Evolutionary conservation across 2,113 vertebrate genomes (phyloP).

Genomic region (Rallus limicola): DNA sequence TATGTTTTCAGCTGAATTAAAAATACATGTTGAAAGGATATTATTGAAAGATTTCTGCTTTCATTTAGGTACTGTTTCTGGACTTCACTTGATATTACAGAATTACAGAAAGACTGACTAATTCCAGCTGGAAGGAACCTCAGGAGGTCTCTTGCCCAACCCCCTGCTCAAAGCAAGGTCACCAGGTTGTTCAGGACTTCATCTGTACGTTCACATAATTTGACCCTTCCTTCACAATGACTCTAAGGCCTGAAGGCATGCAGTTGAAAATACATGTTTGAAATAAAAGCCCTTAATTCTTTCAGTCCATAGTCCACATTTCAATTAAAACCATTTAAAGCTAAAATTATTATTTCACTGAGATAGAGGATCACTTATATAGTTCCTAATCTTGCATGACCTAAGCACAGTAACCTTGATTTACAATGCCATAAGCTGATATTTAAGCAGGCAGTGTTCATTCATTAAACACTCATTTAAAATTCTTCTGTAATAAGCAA

Average conservation of each 20-base stretch:
- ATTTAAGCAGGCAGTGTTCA: conserved; percentile 26
- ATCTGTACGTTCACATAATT: neutral
- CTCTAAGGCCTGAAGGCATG: neutral
- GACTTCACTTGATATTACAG: neutral
- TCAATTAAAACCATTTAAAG: conserved; percentile 34
- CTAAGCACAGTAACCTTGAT: conserved; percentile 33
- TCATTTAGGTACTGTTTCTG: neutral
- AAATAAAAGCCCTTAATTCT: neutral
- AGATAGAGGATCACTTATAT: conserved; percentile 28
- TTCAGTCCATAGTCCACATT: neutral
- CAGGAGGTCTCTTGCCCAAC: neutral
- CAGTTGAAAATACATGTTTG: neutral
- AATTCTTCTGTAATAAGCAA: conserved; percentile 54
- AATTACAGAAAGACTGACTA: neutral
- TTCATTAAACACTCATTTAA: conserved; percentile 48
- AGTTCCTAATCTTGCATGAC: conserved; percentile 17
- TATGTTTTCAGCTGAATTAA: neutral
- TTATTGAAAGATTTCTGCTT: neutral
- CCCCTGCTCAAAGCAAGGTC: neutral
- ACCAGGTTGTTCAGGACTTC: neutral
- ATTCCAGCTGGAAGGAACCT: neutral
- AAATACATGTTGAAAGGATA: neutral
- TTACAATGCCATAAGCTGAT: conserved; percentile 13
- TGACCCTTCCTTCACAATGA: neutral
- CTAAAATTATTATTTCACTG: conserved; percentile 18